Base-by-base conservation (phyloP, 2,888 invertebrate genomes). In the Sarcophaga carnaria region DNA sequence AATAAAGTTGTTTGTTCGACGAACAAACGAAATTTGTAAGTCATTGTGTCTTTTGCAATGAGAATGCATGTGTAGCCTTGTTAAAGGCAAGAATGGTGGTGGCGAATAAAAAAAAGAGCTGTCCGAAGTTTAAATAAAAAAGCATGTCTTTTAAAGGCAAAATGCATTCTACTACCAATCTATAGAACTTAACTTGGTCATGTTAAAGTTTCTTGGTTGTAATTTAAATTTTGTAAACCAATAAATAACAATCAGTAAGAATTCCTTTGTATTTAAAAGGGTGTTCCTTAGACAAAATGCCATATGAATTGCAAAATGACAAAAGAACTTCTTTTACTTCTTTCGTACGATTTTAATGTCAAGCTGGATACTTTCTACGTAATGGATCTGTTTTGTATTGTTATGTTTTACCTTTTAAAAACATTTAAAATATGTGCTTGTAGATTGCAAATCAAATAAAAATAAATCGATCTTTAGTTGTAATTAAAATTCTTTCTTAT, bases 1-100 rank as follows among this genome's bases (percentile, higher is more conserved):
- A 83, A 86, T 77, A 77, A 80, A 76, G 67, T 72, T 83, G 76
- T 86, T 66, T 49, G 49, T 79, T 20, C 76, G 66, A 54, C 1
- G 49, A 66, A 54, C 14, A 14, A 47, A 37, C 12, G 70, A 75
- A 86, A 77, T 72, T 76, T 86, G 76, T 80, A 86, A 77, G 76
- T 86, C 83, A 86, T 86, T 47, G 80, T 59, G 4, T 78, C 37
- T 76, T 75, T 45, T n/a, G 62, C n/a, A 17, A 75, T 22, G 49
- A 72, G 45, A 72, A 63, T 82, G 79, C 74, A 86, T 76, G 22
- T 80, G 71, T 60, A 59, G 60, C 49, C 45, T 79, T 82, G 69
- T 49, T 37, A n/a, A 71, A 71, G 70, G 47, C 25, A 64, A 37
- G 14, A 17, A 54, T 54, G 54, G 8, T 37, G 37, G 54, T 10